Evolutionary conservation across 1,140 invertebrate species (phyloP).

Genomic region (Drosophila quadrilineata): DNA sequence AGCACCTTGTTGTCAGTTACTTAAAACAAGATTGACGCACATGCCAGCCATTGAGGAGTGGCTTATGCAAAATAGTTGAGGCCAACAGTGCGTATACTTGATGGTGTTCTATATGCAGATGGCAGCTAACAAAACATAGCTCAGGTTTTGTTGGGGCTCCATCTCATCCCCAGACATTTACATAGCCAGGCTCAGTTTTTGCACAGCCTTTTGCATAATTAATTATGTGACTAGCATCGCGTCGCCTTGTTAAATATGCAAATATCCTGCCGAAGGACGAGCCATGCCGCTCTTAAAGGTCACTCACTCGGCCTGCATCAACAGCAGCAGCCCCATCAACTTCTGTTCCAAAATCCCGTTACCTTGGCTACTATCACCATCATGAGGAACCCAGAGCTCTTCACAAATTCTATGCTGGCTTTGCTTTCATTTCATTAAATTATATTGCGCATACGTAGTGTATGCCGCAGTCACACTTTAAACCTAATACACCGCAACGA

Average conservation of each 20-base stretch:
- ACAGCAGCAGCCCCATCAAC: neutral
- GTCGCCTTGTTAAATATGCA: conserved; percentile 75
- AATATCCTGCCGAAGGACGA: conserved; percentile 46
- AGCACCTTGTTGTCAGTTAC: conserved; percentile 73
- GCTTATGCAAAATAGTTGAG: conserved; percentile 72
- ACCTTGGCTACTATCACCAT: conserved; percentile 16
- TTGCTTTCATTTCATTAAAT: conserved; percentile 27
- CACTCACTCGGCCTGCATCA: conserved; percentile 23
- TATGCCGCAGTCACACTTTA: conserved; percentile 19
- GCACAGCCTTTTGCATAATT: conserved; percentile 73
- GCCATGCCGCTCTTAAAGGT: conserved; percentile 30
- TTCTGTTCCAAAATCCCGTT: no score
- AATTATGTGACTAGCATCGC: conserved; percentile 68
- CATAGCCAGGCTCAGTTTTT: conserved; percentile 41
- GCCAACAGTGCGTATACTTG: conserved; percentile 64
- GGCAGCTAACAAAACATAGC: no score
- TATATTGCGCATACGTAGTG: conserved; percentile 36
- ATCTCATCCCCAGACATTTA: no score
- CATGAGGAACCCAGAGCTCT: no score
- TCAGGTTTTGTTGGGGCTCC: no score
- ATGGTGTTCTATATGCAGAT: conserved; percentile 17
- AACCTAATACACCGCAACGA: conserved; percentile 17
- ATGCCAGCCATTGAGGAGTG: conserved; percentile 29
- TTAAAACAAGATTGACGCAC: conserved; percentile 51
- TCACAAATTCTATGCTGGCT: conserved; percentile 1